These are phyloP conservation scores for Phenganax subtilis DNA, from an alignment of 92 coral and sea anemone species.

Conservation along the genomic window DNA sequence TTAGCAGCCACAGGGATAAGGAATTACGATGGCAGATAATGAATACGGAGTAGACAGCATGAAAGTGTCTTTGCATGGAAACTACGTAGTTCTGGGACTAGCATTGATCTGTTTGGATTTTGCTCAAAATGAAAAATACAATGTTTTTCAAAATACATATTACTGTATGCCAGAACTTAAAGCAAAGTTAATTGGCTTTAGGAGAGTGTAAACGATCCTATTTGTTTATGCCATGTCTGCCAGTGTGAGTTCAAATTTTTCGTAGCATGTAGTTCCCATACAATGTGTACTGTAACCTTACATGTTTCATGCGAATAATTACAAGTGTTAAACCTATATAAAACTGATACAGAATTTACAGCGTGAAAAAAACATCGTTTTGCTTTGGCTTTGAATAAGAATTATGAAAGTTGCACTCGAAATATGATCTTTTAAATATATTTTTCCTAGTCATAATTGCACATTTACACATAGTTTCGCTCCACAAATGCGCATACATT, in stretches of 20 bases:
- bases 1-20: neutral
- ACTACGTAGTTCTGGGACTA: neutral
- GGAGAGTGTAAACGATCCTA: neutral
- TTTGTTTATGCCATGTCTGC: neutral
- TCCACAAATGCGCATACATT: neutral
- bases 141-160: neutral
- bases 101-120: neutral
- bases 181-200: slow-evolving; percentile 16
- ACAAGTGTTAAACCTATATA: neutral
- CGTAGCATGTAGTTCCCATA: neutral
- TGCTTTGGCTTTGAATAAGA: neutral
- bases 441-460: neutral
- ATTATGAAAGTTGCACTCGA: neutral
- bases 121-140: neutral
- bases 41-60: neutral
- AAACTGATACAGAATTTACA: neutral
- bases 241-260: neutral
- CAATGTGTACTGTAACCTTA: neutral
- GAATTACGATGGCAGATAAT: neutral
- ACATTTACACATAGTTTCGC: neutral
- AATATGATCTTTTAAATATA: neutral
- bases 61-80: neutral
- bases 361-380: neutral
- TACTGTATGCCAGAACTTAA: slow-evolving; percentile 6
- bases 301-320: neutral